phyloP scores from a whole-genome alignment of 1,140 invertebrate species.

The Drosophila arizonae region DNA sequence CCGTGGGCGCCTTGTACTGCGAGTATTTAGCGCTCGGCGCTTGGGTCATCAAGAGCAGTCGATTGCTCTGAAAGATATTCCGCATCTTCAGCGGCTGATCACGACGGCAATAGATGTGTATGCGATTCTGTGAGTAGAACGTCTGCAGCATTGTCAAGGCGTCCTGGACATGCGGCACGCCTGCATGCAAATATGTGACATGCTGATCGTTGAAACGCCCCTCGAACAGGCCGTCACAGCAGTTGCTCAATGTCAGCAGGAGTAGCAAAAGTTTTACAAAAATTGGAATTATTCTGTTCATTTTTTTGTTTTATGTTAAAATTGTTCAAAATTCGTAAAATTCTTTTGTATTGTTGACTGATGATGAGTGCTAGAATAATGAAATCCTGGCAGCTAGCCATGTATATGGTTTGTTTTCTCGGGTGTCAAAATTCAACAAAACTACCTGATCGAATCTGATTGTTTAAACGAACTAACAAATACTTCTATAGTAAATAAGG shows the following conservation, averaged over 20 bases:
- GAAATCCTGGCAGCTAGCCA: no score
- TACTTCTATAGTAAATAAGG: no score
- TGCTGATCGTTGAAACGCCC: neutral
- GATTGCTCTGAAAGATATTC: constrained; percentile 39
- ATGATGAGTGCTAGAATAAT: no score
- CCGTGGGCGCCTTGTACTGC: constrained; percentile 34
- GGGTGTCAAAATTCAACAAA: no score
- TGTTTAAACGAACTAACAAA: no score
- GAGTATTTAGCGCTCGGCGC: constrained; percentile 7
- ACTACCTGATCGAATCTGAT: no score
- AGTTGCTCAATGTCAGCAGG: neutral
- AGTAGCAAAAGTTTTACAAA: neutral
- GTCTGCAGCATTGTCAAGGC: constrained; percentile 9
- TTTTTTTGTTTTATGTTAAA: neutral
- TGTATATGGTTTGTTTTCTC: no score
- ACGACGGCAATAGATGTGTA: constrained; percentile 40
- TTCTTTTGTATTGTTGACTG: no score
- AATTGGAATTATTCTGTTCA: neutral
- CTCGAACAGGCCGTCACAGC: neutral
- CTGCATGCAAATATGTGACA: constrained; percentile 36
- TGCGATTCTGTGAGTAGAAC: constrained; percentile 4
- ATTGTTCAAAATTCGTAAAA: no score
- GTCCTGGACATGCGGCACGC: constrained; percentile 15
- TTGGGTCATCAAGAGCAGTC: neutral
- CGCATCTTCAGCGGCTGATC: neutral